Percentiles rank a stretch among this genome's conserved stretches.
Evolutionary conservation across 2,888 invertebrate species (phyloP).

Genomic region (Idaea straminata): DNA sequence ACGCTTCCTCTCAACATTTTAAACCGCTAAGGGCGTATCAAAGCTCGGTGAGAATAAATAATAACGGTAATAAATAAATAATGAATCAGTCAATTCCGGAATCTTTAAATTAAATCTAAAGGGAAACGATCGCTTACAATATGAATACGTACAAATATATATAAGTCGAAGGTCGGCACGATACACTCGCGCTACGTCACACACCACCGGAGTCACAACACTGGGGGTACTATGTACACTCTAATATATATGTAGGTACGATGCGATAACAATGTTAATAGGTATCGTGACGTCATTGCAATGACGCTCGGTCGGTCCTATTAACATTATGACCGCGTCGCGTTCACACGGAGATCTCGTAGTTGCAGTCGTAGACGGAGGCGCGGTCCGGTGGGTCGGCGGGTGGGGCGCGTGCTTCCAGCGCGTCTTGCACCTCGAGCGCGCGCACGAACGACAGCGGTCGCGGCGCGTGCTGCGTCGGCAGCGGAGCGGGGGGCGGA

Average conservation of each 20-base stretch:
- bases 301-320: not conserved
- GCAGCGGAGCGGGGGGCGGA: slow-evolving; percentile 72
- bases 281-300: not conserved
- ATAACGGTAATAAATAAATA: slow-evolving; percentile 24
- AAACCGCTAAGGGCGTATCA: not conserved
- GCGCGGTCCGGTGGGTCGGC: slow-evolving; percentile 87
- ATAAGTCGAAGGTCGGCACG: slow-evolving; percentile 7
- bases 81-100: slow-evolving; percentile 61
- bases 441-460: slow-evolving; percentile 95
- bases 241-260: slow-evolving; percentile 11
- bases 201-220: slow-evolving; percentile 63
- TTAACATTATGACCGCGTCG: not conserved
- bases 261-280: not conserved
- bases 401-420: slow-evolving; percentile 86
- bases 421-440: slow-evolving; percentile 92
- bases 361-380: slow-evolving; percentile 96
- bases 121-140: slow-evolving; percentile 28
- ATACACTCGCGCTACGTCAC: slow-evolving; percentile 21
- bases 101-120: slow-evolving; percentile 44
- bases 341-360: slow-evolving; percentile 95
- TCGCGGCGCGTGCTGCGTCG: slow-evolving; percentile 73
- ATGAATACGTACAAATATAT: slow-evolving; percentile 13
- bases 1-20: slow-evolving; percentile 42
- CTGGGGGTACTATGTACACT: slow-evolving; percentile 65
- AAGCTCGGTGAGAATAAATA: not conserved